Conservation (phyloP, 2,888 invertebrate species). For the Ophraella communa region DNA sequence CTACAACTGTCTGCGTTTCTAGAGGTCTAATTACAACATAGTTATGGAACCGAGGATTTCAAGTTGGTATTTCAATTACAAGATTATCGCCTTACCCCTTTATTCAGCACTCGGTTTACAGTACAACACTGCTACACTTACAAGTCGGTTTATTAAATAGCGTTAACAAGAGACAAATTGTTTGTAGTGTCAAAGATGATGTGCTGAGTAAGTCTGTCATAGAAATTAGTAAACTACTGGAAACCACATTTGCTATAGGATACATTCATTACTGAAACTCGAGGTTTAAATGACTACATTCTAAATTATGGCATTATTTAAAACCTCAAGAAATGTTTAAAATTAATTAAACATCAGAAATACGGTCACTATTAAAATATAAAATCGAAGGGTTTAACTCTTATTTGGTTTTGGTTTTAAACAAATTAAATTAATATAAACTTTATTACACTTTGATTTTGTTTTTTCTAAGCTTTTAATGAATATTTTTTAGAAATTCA, state of each 20-base stretch:
- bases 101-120: constrained; percentile 19
- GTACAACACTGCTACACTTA: constrained; percentile 8
- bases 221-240: neutral
- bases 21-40: constrained; percentile 37
- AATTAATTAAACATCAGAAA: too few species aligned
- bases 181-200: neutral
- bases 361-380: too few species aligned
- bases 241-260: neutral
- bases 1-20: constrained; percentile 22
- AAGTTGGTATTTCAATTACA: constrained; percentile 37
- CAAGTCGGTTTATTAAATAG: neutral
- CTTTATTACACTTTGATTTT: too few species aligned
- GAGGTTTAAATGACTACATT: neutral
- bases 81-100: constrained; percentile 31
- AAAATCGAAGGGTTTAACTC: too few species aligned
- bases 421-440: too few species aligned
- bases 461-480: too few species aligned
- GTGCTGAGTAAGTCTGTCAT: neutral
- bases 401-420: too few species aligned
- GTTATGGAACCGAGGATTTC: constrained; percentile 30
- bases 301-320: too few species aligned
- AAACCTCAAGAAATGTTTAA: too few species aligned
- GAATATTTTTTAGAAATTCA: too few species aligned
- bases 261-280: neutral
- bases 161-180: neutral